Evolutionary conservation across 2,797 vertebrate genomes (phyloP).

Genomic region (Smutsia gigantea): DNA sequence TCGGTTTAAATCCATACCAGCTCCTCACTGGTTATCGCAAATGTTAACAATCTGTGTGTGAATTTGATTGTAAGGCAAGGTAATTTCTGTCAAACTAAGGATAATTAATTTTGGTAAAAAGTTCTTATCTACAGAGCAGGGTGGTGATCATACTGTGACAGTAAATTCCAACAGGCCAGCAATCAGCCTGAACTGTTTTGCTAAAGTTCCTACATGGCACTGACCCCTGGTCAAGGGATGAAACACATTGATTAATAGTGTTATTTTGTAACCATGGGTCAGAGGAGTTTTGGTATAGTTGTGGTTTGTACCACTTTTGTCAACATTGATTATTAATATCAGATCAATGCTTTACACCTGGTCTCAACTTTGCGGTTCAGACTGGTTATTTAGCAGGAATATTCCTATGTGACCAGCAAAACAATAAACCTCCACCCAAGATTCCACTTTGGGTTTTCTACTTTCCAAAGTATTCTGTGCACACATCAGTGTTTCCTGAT

Average conservation of each 20-base stretch:
- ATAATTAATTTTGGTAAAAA: background rate
- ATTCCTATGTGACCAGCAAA: background rate
- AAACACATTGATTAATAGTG: background rate
- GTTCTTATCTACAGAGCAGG: background rate
- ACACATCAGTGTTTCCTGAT: background rate
- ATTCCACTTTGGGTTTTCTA: background rate
- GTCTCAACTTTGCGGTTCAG: background rate
- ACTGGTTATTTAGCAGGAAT: background rate
- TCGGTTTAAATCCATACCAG: background rate
- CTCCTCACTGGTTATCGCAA: background rate
- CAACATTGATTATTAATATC: background rate
- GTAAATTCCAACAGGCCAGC: background rate
- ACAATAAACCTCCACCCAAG: background rate
- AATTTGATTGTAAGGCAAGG: background rate
- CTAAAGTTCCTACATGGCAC: background rate
- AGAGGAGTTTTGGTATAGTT: background rate
- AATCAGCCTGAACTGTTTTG: background rate
- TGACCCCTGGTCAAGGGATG: background rate
- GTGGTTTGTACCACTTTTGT: background rate
- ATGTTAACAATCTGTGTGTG: background rate
- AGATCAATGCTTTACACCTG: background rate
- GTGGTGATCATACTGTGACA: background rate
- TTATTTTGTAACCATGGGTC: background rate
- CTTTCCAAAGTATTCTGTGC: background rate
- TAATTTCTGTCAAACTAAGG: conserved; percentile 10